phyloP scores from a whole-genome alignment of 2,888 invertebrate species.

The Stenichneumon culpator region DNA sequence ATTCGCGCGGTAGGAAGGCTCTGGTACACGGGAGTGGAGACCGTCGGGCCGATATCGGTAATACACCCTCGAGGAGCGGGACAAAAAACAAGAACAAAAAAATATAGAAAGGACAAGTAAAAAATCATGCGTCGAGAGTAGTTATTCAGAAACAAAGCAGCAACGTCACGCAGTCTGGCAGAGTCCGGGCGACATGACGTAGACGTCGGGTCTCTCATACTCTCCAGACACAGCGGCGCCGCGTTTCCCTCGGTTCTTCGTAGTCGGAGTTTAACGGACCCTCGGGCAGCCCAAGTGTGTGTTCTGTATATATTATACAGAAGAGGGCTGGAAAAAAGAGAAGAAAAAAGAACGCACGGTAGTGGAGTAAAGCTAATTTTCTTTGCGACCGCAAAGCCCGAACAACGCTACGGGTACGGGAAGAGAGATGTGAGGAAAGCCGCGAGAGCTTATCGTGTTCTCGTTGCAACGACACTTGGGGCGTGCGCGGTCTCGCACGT shows the following conservation, averaged over 20 bases:
- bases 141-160: conserved; percentile 46
- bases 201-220: conserved; percentile 34
- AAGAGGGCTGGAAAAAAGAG: conserved; percentile 1
- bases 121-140: conserved; percentile 19
- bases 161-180: conserved; percentile 54
- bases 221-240: conserved; percentile 59
- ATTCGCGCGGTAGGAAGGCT: not conserved
- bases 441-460: conserved; percentile 3
- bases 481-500: not conserved
- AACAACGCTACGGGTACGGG: not conserved
- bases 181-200: conserved; percentile 23
- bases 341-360: not conserved
- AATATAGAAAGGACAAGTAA: conserved; percentile 16
- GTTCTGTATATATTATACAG: conserved; percentile 27
- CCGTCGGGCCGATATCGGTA: conserved; percentile 16
- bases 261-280: conserved; percentile 52
- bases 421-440: not conserved
- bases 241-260: conserved; percentile 49
- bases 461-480: not conserved
- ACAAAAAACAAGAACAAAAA: conserved; percentile 27
- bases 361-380: conserved; percentile 5
- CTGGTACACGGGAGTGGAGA: not conserved
- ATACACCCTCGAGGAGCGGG: not conserved
- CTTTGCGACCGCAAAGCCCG: conserved; percentile 1
- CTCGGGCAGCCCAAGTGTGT: conserved; percentile 20